phyloP scores from a whole-genome alignment of 2,797 vertebrate species.

The Microctenopoma stevenorrisi region DNA sequence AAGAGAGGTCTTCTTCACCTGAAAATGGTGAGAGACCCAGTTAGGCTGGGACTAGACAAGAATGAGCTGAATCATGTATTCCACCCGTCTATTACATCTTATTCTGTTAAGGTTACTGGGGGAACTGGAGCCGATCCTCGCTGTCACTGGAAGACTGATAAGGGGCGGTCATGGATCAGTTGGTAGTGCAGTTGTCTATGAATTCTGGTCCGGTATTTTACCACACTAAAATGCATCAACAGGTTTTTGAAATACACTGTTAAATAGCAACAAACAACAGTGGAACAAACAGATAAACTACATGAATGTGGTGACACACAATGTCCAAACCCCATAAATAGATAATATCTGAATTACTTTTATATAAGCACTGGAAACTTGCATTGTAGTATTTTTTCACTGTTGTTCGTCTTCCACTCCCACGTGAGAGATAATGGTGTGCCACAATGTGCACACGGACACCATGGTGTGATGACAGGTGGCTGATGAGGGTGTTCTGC shows the following conservation, averaged over 20 bases:
- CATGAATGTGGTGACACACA: constrained; percentile 17
- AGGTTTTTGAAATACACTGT: background rate
- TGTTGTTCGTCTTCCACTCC: background rate
- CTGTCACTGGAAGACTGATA: too few relatives aligned
- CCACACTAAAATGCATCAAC: background rate
- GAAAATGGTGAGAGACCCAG: background rate
- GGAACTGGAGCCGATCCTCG: too few relatives aligned
- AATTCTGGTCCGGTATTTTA: background rate
- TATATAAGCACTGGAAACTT: background rate
- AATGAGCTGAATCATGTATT: too few relatives aligned
- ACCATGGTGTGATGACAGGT: constrained; percentile 49
- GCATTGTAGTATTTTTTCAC: constrained; percentile 9
- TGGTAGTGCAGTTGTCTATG: too few relatives aligned
- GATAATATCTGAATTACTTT: too few relatives aligned
- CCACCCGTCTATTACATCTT: too few relatives aligned
- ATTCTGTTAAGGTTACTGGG: too few relatives aligned
- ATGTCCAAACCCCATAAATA: too few relatives aligned
- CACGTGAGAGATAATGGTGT: background rate
- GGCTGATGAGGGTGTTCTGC: constrained; percentile 38
- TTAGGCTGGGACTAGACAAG: too few relatives aligned
- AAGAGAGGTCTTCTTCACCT: constrained; percentile 16
- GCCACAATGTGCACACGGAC: constrained; percentile 12
- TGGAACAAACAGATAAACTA: constrained; percentile 34
- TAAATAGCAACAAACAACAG: background rate
- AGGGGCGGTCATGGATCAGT: too few relatives aligned